These are phyloP conservation scores for Nephrotoma guestfalica DNA, from an alignment of 2,888 invertebrate species.

Conservation along the genomic window DNA sequence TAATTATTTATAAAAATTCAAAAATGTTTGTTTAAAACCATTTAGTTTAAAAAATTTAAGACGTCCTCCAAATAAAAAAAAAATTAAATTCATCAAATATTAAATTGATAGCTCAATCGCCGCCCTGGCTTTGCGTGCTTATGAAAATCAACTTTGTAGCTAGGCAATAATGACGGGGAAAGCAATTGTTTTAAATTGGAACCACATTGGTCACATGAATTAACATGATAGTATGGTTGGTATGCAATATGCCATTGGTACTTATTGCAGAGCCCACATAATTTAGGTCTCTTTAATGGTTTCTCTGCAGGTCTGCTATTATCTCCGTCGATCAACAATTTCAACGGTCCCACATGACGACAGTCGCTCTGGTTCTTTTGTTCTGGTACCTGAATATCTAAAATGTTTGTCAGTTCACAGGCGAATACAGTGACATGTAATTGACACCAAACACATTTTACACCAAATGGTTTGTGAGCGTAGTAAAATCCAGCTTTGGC, in stretches of 20 bases:
- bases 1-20: too few species aligned
- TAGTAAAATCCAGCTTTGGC: background rate
- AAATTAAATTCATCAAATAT: too few species aligned
- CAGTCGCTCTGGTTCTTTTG: background rate
- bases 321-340: background rate
- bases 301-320: background rate
- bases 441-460: background rate
- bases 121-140: background rate
- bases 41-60: too few species aligned
- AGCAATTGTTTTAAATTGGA: background rate
- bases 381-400: background rate
- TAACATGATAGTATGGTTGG: background rate
- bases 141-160: background rate
- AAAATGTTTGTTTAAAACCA: too few species aligned
- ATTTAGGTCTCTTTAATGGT: too few species aligned
- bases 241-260: background rate
- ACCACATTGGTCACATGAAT: background rate
- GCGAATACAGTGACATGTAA: background rate
- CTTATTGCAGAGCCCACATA: too few species aligned
- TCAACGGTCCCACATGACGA: background rate
- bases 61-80: too few species aligned
- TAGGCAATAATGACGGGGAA: background rate
- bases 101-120: background rate
- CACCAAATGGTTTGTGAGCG: background rate
- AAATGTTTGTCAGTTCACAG: background rate